Base-by-base conservation (phyloP, 1,140 invertebrate species). In the Aleiodes sp. region DNA sequence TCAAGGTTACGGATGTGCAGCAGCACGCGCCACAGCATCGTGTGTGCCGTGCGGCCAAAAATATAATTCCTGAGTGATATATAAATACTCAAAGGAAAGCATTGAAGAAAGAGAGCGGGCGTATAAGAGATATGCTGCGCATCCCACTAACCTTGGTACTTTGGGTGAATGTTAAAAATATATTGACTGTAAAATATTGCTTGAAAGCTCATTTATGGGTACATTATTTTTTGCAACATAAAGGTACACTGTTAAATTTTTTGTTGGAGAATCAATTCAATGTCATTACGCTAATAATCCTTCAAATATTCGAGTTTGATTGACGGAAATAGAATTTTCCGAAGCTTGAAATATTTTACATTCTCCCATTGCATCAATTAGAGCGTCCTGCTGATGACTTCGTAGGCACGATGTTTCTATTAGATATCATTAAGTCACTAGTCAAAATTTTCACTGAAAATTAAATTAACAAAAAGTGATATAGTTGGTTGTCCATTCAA, bases 1-100 rank as follows among this genome's bases (percentile, higher is more conserved):
- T 82, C 81, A 82, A 82, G 81, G 81, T 82, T 82, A 82, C 75
- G 76, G 75, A 66, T 75, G 72, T 68, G 60, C 71, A 74, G 16
- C 35, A 57, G 52, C 56, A 68, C 33, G 52, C 66, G 60, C 39
- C 59, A 9, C 0, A 26, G 24, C 26, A 3, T 10, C 56, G 9
- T 14, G n/a, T 59, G 8, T 59, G 28, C 16, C 28, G n/a, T 28
- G 28, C 4, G 14, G 75, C 76, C 77, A 72, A 60, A 80, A 80
- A 80, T 80, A 80, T 73, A 75, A 75, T 67, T 71, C 73, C 61
- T 69, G 43, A 57, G 19, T 73, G 68, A 74, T 75, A 61, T 79
- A 79, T 79, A 79, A 78, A 78, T 78, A 79, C 75, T 26, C 43
- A 62, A 70, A 69, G 29, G 65, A 68, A 41, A 9, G 10, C n/a